phyloP scores from a whole-genome alignment of 2,113 vertebrate genomes.

The Tyto alba region DNA sequence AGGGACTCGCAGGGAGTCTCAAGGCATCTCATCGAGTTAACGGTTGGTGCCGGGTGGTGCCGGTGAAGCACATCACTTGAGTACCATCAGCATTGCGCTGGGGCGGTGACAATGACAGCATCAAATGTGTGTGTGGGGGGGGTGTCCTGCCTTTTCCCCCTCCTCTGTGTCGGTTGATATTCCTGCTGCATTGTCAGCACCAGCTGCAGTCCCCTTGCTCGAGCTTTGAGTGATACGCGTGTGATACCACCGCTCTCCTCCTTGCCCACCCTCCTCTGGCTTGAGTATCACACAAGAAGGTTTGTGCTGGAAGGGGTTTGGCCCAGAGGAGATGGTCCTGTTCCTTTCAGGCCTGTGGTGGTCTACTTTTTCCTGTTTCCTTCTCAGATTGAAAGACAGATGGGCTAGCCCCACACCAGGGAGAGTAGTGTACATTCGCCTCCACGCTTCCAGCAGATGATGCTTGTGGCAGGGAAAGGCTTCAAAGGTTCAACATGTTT shows the following conservation, averaged over 20 bases:
- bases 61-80: neutral
- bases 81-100: neutral
- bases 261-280: neutral
- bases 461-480: neutral
- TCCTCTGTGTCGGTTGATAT: neutral
- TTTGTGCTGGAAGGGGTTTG: neutral
- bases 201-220: neutral
- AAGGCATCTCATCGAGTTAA: neutral
- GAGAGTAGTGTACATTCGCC: neutral
- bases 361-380: neutral
- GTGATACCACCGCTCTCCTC: neutral
- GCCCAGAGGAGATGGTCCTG: neutral
- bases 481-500: neutral
- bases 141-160: neutral
- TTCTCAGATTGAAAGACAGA: neutral
- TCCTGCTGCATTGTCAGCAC: neutral
- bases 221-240: neutral
- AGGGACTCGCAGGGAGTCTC: neutral
- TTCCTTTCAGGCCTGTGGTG: neutral
- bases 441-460: neutral
- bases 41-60: neutral
- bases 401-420: neutral
- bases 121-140: neutral
- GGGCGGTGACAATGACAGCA: neutral
- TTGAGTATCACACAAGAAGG: rapidly evolving